Percentiles rank a stretch among this genome's conserved stretches.
Evolutionary conservation across 2,113 vertebrate genomes (phyloP).

Genomic region (Hemicordylus capensis): DNA sequence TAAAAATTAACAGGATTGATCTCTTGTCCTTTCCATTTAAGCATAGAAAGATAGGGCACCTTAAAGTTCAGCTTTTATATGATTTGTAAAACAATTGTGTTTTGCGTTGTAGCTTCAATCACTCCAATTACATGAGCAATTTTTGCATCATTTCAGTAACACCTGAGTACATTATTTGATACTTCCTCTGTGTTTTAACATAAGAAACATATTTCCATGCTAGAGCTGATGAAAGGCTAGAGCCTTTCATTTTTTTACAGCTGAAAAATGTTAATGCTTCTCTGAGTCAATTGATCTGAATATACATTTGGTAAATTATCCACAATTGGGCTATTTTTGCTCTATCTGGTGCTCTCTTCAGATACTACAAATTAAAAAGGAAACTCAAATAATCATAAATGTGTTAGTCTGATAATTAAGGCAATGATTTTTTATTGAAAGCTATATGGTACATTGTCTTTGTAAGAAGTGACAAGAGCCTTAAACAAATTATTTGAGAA

Average conservation of each 20-base stretch:
- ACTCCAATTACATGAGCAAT: constrained; percentile 14
- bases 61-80: constrained; percentile 43
- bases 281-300: background rate
- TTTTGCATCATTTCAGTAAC: constrained; percentile 41
- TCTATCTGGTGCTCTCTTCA: background rate
- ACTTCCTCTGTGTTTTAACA: constrained; percentile 37
- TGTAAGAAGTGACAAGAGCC: background rate
- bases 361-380: background rate
- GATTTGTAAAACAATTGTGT: constrained; percentile 42
- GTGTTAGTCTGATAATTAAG: background rate
- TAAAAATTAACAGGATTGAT: constrained; percentile 36
- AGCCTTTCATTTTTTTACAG: background rate
- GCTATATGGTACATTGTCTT: background rate
- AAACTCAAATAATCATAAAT: background rate
- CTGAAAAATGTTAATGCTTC: background rate
- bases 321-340: background rate
- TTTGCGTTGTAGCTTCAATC: constrained; percentile 27
- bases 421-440: constrained; percentile 18
- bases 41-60: constrained; percentile 64
- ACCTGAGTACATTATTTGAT: constrained; percentile 52
- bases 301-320: constrained; percentile 5
- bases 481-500: constrained; percentile 2
- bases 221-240: background rate
- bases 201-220: background rate
- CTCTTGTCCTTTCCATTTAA: constrained; percentile 30